Evolutionary conservation across 2,888 invertebrate species (phyloP).

Genomic region (Hirtodrosophila trivittata): DNA sequence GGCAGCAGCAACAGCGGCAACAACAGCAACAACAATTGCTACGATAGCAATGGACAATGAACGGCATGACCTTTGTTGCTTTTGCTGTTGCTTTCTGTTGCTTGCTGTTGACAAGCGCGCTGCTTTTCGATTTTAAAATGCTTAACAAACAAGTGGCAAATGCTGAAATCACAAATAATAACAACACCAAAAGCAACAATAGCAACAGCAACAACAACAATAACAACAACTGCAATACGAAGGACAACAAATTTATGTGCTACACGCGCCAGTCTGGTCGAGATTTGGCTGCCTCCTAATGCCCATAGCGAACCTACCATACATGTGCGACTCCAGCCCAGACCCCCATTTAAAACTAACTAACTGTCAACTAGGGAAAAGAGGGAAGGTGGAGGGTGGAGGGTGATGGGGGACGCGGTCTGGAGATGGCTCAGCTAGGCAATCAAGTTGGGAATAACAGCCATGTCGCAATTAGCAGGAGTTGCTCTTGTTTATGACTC

Average conservation of each 20-base stretch:
- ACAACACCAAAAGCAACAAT: constrained; percentile 25
- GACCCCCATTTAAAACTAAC: constrained; percentile 29
- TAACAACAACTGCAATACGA: constrained; percentile 14
- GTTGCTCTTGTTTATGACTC: constrained; percentile 28
- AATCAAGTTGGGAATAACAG: not conserved
- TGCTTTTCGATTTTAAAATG: constrained; percentile 67
- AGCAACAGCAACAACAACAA: constrained; percentile 14
- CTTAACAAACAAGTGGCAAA: constrained; percentile 67
- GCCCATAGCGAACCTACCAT: constrained; percentile 7
- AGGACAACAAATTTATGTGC: constrained; percentile 62
- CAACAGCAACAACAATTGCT: constrained; percentile 2
- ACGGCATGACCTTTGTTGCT: constrained; percentile 64
- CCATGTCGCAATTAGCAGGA: constrained; percentile 23
- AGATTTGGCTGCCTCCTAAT: constrained; percentile 27
- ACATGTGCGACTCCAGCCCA: not conserved
- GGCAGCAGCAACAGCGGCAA: not conserved
- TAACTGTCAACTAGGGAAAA: constrained; percentile 5
- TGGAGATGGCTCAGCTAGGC: no score
- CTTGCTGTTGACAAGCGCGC: constrained; percentile 47
- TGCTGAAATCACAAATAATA: constrained; percentile 44
- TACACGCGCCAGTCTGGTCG: constrained; percentile 65
- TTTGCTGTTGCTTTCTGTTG: constrained; percentile 38
- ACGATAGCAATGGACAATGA: constrained; percentile 56
- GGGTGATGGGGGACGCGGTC: not conserved
- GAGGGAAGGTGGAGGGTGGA: not conserved